A percentile compares a stretch with the other conserved stretches of the same genome.
These are phyloP conservation scores for Acronicta psi DNA, from an alignment of 2,888 invertebrate genomes.

Conservation along the genomic window DNA sequence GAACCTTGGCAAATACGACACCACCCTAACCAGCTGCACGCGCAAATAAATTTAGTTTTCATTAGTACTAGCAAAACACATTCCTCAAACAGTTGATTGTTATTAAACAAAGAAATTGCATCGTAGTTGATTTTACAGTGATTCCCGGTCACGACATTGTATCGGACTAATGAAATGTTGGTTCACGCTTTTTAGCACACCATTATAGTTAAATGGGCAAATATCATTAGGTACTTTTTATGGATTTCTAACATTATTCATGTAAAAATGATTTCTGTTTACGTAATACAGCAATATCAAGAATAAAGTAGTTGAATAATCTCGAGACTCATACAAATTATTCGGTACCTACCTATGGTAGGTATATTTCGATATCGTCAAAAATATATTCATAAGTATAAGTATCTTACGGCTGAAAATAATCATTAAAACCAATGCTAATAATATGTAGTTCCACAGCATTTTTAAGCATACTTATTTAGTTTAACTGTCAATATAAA, in stretches of 20 bases:
- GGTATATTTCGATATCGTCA: no score
- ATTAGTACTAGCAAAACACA: slow-evolving; percentile 58
- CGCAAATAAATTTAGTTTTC: slow-evolving; percentile 60
- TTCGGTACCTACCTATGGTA: no score
- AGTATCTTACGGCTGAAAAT: neutral
- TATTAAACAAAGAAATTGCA: slow-evolving; percentile 59
- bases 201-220: neutral
- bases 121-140: slow-evolving; percentile 57
- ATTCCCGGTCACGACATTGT: slow-evolving; percentile 53
- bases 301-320: no score
- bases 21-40: slow-evolving; percentile 20
- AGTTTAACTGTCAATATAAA: slow-evolving; percentile 62
- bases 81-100: slow-evolving; percentile 57
- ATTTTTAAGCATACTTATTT: slow-evolving; percentile 10
- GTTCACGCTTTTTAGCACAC: slow-evolving; percentile 39
- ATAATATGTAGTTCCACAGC: neutral
- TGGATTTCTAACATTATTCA: neutral
- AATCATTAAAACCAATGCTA: neutral
- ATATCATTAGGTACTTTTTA: neutral
- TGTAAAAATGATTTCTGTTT: neutral
- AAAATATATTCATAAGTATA: no score
- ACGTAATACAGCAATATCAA: neutral
- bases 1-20: slow-evolving; percentile 23
- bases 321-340: no score
- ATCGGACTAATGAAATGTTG: slow-evolving; percentile 49